A percentile compares a stretch with the other conserved stretches of the same genome.
Conservation (phyloP, 1,140 invertebrate species). For the Halictus rubicundus region DNA sequence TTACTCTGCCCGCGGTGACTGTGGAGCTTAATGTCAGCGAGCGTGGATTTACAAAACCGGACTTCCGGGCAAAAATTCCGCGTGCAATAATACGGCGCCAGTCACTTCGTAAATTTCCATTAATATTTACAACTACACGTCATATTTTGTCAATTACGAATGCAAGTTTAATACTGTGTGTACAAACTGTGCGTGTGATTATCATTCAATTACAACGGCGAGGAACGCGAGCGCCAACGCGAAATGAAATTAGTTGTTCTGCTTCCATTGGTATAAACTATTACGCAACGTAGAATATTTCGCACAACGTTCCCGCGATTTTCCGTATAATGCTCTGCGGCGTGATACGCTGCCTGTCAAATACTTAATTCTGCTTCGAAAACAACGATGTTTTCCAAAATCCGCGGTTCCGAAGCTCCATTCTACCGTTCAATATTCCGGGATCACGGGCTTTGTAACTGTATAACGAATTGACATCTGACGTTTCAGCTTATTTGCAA, state of each 20-base stretch:
- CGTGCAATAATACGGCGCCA: too few relatives aligned
- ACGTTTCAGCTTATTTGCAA: too few relatives aligned
- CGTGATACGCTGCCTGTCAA: background rate
- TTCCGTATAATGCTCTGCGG: too few relatives aligned
- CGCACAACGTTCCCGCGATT: background rate
- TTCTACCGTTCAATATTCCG: background rate
- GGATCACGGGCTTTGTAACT: too few relatives aligned
- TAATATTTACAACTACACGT: background rate
- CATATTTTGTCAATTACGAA: background rate
- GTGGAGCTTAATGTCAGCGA: background rate
- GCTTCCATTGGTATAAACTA: background rate
- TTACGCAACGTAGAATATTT: too few relatives aligned
- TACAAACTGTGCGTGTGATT: background rate
- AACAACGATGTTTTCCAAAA: slow-evolving; percentile 4
- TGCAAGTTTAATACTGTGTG: background rate
- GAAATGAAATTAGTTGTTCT: background rate
- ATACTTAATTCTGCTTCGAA: background rate
- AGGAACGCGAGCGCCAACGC: background rate
- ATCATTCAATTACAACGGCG: background rate
- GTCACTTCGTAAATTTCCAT: too few relatives aligned
- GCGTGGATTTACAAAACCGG: too few relatives aligned
- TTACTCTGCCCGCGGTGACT: background rate
- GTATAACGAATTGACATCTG: too few relatives aligned
- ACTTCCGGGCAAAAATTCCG: too few relatives aligned
- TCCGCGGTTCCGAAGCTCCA: slow-evolving; percentile 2